These are phyloP conservation scores for Mus spicilegus DNA, from an alignment of 2,113 vertebrate species.

Conservation along the genomic window DNA sequence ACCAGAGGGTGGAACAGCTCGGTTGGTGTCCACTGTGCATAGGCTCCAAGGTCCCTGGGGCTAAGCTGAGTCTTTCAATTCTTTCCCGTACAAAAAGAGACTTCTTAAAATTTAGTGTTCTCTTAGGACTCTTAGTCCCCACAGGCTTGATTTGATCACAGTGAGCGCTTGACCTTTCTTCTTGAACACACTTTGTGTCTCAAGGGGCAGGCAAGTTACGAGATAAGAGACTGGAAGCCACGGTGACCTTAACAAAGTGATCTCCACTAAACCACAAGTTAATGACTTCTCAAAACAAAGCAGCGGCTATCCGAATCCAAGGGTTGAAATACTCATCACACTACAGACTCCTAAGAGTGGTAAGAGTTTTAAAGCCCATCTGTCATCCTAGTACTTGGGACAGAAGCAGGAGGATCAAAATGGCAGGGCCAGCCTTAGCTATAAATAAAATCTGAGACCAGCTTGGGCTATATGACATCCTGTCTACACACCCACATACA, in stretches of 20 bases:
- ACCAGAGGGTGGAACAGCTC: not conserved
- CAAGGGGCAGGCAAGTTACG: not conserved
- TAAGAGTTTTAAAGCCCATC: not conserved
- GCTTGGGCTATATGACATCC: not conserved
- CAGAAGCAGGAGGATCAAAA: not conserved
- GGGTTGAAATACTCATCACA: conserved; percentile 19
- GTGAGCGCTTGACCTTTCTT: conserved; percentile 19
- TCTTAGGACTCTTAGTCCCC: not conserved
- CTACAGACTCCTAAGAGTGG: not conserved
- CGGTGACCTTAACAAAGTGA: conserved; percentile 11
- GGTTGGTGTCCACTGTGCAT: rapidly evolving
- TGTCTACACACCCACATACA: not conserved
- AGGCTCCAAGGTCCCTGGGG: not conserved
- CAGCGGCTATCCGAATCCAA: conserved; percentile 52
- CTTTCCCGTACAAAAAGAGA: not conserved
- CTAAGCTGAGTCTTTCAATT: not conserved
- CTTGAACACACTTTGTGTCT: conserved; percentile 24
- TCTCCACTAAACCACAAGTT: conserved; percentile 33
- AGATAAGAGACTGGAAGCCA: conserved; percentile 49
- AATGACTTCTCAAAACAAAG: conserved; percentile 69
- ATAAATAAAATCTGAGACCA: not conserved
- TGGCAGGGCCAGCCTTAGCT: not conserved
- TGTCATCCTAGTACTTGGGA: not conserved
- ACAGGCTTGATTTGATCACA: conserved; percentile 9
- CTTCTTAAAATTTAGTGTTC: conserved; percentile 15